These are phyloP conservation scores for Patiria pectinifera DNA, from an alignment of 53 echinoderm and acorn worm species.

Conservation along the genomic window DNA sequence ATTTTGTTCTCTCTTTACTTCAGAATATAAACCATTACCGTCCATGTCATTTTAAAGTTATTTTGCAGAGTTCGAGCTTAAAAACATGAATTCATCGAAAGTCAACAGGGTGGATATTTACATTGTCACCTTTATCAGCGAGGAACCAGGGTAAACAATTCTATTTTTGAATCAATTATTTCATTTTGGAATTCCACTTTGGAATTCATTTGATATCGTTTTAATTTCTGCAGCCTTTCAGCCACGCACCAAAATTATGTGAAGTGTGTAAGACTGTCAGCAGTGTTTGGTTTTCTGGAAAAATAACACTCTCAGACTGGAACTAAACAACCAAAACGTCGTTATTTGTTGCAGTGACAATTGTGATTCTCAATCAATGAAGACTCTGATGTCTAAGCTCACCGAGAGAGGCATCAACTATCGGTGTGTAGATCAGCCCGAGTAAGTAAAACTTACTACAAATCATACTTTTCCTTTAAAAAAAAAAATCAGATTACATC, in stretches of 20 bases:
- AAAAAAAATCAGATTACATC: too few relatives aligned
- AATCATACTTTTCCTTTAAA: not conserved
- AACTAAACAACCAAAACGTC: too few relatives aligned
- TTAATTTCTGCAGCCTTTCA: not conserved
- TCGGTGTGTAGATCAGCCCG: constrained; percentile 49
- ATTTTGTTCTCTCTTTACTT: not conserved
- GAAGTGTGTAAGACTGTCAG: not conserved
- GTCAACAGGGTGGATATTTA: constrained; percentile 56
- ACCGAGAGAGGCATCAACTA: constrained; percentile 33
- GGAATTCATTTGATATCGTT: not conserved
- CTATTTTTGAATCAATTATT: not conserved
- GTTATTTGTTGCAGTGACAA: constrained; percentile 56
- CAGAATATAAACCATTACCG: not conserved
- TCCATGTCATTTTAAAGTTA: constrained; percentile 41
- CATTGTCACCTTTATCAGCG: constrained; percentile 61
- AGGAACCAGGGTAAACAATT: constrained; percentile 46
- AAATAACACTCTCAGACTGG: too few relatives aligned
- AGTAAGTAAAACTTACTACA: constrained; percentile 38
- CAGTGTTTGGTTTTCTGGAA: too few relatives aligned
- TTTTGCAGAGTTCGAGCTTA: constrained; percentile 67
- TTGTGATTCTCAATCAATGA: constrained; percentile 55
- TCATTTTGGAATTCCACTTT: too few relatives aligned
- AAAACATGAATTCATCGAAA: constrained; percentile 62
- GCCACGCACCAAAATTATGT: too few relatives aligned
- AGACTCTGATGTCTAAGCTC: constrained; percentile 33